A percentile compares a stretch with the other conserved stretches of the same genome.
phyloP scores from a whole-genome alignment of 2,113 vertebrate genomes.

The Morone chrysops region DNA sequence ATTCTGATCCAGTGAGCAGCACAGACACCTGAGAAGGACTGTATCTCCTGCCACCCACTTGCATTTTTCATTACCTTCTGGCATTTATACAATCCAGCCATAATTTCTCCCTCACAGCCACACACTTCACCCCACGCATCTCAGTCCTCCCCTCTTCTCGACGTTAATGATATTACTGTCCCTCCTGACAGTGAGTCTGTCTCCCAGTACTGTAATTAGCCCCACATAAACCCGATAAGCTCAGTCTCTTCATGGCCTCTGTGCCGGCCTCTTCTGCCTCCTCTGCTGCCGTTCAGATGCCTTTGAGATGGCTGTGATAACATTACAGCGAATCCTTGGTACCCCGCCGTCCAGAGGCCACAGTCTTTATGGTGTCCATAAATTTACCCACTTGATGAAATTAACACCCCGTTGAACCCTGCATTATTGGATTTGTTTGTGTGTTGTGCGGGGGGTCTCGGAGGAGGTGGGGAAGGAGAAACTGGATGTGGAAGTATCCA shows the following conservation, averaged over 20 bases:
- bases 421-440: constrained; percentile 51
- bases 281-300: constrained; percentile 51
- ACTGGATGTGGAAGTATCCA: constrained; percentile 7
- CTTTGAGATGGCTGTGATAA: constrained; percentile 59
- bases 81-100: constrained; percentile 49
- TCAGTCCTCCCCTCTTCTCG: constrained; percentile 24
- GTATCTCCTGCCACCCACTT: constrained; percentile 50
- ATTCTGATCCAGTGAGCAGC: constrained; percentile 53
- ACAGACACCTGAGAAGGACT: constrained; percentile 67
- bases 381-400: constrained; percentile 74
- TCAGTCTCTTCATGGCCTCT: constrained; percentile 34
- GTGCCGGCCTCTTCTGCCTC: constrained; percentile 37
- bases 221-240: constrained; percentile 59
- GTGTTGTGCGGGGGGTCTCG: constrained; percentile 33
- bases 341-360: constrained; percentile 35
- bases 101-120: constrained; percentile 46
- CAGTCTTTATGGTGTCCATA: constrained; percentile 50
- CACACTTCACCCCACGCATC: constrained; percentile 32
- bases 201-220: constrained; percentile 68
- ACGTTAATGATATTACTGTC: constrained; percentile 56
- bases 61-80: constrained; percentile 68
- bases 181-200: constrained; percentile 51
- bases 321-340: constrained; percentile 47
- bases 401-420: constrained; percentile 68
- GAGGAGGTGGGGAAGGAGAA: constrained; percentile 28